Base-by-base conservation (phyloP, 2,113 vertebrate species). In the Psephotus haematonotus region DNA sequence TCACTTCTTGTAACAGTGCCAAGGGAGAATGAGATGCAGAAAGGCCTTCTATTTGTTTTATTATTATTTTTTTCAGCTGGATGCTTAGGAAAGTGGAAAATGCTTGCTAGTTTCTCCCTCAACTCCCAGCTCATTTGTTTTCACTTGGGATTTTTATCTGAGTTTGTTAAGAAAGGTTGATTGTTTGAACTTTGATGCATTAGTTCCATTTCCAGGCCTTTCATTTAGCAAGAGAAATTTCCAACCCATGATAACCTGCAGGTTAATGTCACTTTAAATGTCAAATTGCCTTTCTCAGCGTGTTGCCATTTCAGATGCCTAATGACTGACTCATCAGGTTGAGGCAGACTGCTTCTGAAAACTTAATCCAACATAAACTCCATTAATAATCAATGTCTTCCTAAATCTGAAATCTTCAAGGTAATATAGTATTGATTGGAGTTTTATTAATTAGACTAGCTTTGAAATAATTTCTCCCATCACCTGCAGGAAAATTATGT, bases 231-330 rank as follows among this genome's bases (percentile, higher is more conserved):
- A 59, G 28, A 94, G 82, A 79, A 92, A 68, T 89, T 87, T 96
- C 89, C 93, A 95, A 7, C 77, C 71, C 47, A 0, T 6, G 91
- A 93, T 97, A 97, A 96, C 91, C 93, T 95, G 57, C 17, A 29
- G 89, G 86, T 96, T 96, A 96, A 96, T 78, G 90, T 92, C 82
- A 65, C 84, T 96, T 90, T 92, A 93, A 93, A 94, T 84, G 83
- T 92, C 90, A 72, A 60, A 88, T 88, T 71, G 88, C 69, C 65
- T 81, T 72, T 90, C 82, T 88, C 1, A 27, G 80, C 49, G 13
- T 11, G 22, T 83, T 92, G 76, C 93, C 91, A 86, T 79, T 89
- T 84, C 65, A 76, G 35, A 94, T 96, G 81, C 89, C 83, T 85
- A 9, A 50, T 44, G 47, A 69, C 74, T 97, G 93, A 95, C 74